These are phyloP conservation scores for Sitobion miscanthi DNA, from an alignment of 1,140 invertebrate genomes.

Conservation along the genomic window DNA sequence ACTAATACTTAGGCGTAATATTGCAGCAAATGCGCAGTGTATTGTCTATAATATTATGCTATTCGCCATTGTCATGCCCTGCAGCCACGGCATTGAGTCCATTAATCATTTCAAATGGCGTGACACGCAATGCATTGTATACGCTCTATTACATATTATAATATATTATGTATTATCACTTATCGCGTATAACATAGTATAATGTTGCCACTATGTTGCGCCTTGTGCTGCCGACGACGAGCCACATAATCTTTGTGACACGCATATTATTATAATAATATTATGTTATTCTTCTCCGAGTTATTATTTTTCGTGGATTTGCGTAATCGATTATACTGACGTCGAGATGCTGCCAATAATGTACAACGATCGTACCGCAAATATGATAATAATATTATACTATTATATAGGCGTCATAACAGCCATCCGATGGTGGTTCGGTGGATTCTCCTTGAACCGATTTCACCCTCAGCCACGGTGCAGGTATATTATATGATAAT, in stretches of 20 bases:
- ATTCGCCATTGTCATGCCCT: background rate
- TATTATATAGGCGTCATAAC: background rate
- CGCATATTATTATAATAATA: background rate
- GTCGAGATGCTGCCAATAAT: background rate
- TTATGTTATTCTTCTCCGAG: background rate
- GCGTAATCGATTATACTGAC: background rate
- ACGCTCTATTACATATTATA: background rate
- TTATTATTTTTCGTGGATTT: background rate
- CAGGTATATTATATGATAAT: background rate
- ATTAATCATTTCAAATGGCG: background rate
- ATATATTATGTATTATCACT: background rate
- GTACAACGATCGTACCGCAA: background rate
- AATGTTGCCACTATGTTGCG: background rate
- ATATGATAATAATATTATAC: background rate
- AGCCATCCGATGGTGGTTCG: background rate
- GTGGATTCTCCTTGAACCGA: background rate
- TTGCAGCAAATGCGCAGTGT: background rate
- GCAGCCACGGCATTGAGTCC: background rate
- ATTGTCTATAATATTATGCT: background rate
- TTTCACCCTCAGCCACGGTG: background rate
- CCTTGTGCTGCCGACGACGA: background rate
- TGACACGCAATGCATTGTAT: background rate
- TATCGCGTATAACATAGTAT: background rate
- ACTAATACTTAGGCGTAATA: background rate
- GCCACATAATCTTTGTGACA: background rate